Percentiles rank a stretch among this genome's conserved stretches.
Evolutionary conservation across 2,888 invertebrate species (phyloP).

Genomic region (Spilarctia lutea): DNA sequence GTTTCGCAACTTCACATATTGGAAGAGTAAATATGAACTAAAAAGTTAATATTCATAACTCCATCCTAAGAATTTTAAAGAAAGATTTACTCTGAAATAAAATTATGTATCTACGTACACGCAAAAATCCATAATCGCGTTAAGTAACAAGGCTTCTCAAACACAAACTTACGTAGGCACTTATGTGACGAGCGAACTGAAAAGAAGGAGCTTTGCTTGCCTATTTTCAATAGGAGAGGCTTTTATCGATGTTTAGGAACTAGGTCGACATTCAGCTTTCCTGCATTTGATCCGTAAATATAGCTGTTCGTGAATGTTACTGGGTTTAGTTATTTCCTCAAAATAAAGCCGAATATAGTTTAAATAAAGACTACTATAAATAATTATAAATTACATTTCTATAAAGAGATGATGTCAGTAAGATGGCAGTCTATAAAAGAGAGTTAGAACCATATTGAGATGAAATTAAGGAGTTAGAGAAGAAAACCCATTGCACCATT

Average conservation of each 20-base stretch:
- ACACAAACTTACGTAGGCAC: constrained; percentile 18
- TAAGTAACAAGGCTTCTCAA: not conserved
- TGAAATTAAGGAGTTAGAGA: not conserved
- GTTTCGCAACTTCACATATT: too few species aligned
- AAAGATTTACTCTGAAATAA: not conserved
- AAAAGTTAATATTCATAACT: too few species aligned
- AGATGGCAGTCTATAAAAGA: too few species aligned
- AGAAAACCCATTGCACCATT: not conserved
- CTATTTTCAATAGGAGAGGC: constrained; percentile 68
- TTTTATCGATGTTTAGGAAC: constrained; percentile 71
- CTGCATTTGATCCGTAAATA: constrained; percentile 49
- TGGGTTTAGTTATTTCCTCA: too few species aligned
- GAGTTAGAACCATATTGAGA: too few species aligned
- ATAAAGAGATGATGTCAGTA: too few species aligned
- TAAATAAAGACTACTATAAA: too few species aligned
- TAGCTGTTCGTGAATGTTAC: not conserved
- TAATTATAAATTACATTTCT: too few species aligned
- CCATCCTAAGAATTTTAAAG: too few species aligned
- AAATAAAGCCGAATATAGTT: too few species aligned
- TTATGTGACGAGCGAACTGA: constrained; percentile 59
- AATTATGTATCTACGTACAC: not conserved
- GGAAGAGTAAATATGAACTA: too few species aligned
- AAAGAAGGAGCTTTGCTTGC: constrained; percentile 53
- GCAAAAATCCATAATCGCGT: not conserved
- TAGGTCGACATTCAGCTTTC: constrained; percentile 68